A percentile compares a stretch with the other conserved stretches of the same genome.
Conservation (phyloP, 2,797 vertebrate genomes). For the Aratinga solstitialis region DNA sequence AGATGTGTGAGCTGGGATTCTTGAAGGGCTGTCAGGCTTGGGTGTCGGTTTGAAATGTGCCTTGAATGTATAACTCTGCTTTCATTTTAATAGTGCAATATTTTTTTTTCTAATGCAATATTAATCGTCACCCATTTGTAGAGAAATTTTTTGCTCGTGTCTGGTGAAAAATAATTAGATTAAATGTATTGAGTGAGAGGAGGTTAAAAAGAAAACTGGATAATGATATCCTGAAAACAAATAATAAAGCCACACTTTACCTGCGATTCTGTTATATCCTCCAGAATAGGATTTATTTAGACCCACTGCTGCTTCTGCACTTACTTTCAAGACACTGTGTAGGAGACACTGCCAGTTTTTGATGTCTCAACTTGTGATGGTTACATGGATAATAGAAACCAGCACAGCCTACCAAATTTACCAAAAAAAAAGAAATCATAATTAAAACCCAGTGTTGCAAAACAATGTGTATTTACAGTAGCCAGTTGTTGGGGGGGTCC, state of each 20-base stretch:
- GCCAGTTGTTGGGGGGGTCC: constrained; percentile 47
- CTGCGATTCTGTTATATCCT: constrained; percentile 46
- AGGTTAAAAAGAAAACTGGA: constrained; percentile 35
- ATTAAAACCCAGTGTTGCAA: constrained; percentile 57
- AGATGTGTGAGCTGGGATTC: constrained; percentile 73
- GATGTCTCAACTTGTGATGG: constrained; percentile 73
- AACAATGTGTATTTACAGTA: constrained; percentile 77
- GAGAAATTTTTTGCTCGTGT: constrained; percentile 53
- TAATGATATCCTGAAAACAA: constrained; percentile 33
- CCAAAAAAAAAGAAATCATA: neutral
- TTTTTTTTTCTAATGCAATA: constrained; percentile 60
- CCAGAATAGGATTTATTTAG: constrained; percentile 57
- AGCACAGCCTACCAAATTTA: constrained; percentile 46
- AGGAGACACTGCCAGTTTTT: constrained; percentile 68
- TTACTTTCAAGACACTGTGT: constrained; percentile 38
- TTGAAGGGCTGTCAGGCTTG: constrained; percentile 75
- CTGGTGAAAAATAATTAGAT: constrained; percentile 61
- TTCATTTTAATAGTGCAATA: constrained; percentile 67
- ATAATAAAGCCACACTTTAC: constrained; percentile 18
- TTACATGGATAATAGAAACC: constrained; percentile 62
- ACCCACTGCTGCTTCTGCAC: constrained; percentile 49
- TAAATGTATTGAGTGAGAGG: constrained; percentile 14
- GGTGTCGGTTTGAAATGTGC: constrained; percentile 72
- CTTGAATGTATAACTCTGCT: constrained; percentile 72
- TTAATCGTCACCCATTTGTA: constrained; percentile 68